Conservation (phyloP, 2,113 vertebrate species). For the Aptenodytes forsteri region DNA sequence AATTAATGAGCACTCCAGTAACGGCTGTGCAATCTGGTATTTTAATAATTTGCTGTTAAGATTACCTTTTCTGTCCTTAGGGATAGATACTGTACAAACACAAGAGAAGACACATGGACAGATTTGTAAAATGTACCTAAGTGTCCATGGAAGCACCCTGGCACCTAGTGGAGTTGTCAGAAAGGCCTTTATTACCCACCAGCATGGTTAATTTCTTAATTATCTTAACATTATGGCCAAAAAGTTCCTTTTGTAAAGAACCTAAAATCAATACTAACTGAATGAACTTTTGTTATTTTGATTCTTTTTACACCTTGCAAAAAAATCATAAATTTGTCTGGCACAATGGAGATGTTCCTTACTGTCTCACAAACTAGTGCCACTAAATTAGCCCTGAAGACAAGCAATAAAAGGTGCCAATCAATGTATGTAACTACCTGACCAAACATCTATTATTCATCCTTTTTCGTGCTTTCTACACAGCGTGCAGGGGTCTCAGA, state of each 20-base stretch:
- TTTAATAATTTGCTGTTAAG: neutral
- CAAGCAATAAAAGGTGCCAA: conserved; percentile 16
- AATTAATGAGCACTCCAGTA: neutral
- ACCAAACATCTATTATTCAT: conserved; percentile 58
- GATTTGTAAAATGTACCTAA: neutral
- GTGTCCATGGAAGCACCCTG: neutral
- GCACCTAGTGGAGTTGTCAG: neutral
- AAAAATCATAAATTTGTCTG: neutral
- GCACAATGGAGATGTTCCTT: neutral
- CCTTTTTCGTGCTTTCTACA: conserved; percentile 7
- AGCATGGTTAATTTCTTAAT: neutral
- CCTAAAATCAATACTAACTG: neutral
- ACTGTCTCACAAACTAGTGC: neutral
- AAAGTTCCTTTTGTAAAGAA: neutral
- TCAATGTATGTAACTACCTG: conserved; percentile 1
- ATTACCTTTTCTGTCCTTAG: neutral
- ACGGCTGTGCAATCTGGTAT: neutral
- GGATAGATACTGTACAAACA: neutral
- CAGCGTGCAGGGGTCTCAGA: neutral
- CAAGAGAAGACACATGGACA: neutral
- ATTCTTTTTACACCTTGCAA: neutral
- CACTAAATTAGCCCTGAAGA: conserved; percentile 14
- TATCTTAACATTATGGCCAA: neutral
- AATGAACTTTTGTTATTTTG: neutral
- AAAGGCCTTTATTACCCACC: neutral